Percentiles rank a stretch among this genome's conserved stretches.
Conservation (phyloP, 2,888 invertebrate genomes). For the Dioctria rufipes region DNA sequence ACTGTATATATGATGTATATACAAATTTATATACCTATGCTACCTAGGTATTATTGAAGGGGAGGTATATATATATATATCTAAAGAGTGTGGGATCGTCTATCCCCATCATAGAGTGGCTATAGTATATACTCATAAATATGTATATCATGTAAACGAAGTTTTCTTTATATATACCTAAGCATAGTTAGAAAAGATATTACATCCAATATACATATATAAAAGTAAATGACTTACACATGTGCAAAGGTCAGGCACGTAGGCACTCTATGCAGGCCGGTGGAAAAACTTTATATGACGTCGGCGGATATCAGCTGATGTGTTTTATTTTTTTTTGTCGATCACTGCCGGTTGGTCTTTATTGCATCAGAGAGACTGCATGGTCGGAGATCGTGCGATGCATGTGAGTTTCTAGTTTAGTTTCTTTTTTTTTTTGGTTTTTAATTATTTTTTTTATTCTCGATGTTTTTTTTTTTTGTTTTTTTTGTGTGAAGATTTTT, state of each 20-base stretch:
- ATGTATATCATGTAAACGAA: too few species aligned
- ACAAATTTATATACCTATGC: too few species aligned
- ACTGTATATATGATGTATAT: too few species aligned
- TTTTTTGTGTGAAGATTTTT: not conserved
- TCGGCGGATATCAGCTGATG: constrained; percentile 34
- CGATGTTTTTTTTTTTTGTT: constrained; percentile 2
- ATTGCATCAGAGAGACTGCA: not conserved
- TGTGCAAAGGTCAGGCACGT: constrained; percentile 10
- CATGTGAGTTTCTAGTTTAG: not conserved
- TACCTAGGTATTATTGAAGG: too few species aligned
- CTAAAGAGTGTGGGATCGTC: too few species aligned
- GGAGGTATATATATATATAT: too few species aligned
- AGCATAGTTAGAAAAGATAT: too few species aligned
- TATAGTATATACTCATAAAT: too few species aligned
- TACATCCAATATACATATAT: too few species aligned
- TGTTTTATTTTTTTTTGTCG: constrained; percentile 1
- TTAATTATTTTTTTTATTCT: constrained; percentile 11
- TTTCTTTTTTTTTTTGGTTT: not conserved
- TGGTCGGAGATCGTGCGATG: not conserved
- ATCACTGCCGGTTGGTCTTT: constrained; percentile 10
- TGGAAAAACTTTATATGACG: constrained; percentile 9
- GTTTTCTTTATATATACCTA: too few species aligned
- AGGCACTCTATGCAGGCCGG: not conserved
- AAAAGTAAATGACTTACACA: constrained; percentile 11
- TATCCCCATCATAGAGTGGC: too few species aligned